Conservation (phyloP, 2,888 invertebrate species). For the Exephanes ischioxanthus region DNA sequence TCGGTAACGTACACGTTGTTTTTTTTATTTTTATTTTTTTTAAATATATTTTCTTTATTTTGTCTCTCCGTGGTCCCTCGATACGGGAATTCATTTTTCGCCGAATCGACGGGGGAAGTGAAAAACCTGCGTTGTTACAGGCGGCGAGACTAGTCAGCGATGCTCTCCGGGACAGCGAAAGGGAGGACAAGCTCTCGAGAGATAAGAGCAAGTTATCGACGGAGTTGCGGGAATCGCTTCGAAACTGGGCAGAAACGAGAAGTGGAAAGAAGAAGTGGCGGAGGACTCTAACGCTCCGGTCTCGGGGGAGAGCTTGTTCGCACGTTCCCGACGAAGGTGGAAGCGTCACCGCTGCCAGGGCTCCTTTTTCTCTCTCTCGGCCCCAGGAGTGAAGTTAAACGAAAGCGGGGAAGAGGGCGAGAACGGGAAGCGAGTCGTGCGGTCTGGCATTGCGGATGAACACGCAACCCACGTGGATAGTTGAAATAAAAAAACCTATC, state of each 20-base stretch:
- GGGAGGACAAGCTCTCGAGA: constrained; percentile 39
- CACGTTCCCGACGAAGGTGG: constrained; percentile 42
- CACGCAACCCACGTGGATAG: constrained; percentile 10
- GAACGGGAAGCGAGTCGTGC: constrained; percentile 1
- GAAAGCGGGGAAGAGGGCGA: constrained; percentile 9
- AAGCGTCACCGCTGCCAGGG: constrained; percentile 21
- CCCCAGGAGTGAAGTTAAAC: constrained; percentile 40
- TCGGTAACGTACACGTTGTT: neutral
- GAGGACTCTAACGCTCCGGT: constrained; percentile 15
- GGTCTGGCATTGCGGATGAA: constrained; percentile 15
- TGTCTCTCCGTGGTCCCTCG: no score
- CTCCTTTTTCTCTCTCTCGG: neutral
- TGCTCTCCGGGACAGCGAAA: neutral
- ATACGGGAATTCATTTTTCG: neutral
- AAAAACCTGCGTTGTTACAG: neutral
- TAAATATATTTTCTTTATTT: no score
- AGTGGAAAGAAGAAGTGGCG: constrained; percentile 7
- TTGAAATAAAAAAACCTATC: neutral
- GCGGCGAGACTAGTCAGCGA: neutral
- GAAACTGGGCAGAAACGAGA: constrained; percentile 20
- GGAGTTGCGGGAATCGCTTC: constrained; percentile 50
- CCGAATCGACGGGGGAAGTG: neutral
- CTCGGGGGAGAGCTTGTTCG: constrained; percentile 47
- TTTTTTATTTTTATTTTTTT: no score
- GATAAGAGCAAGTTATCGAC: constrained; percentile 63